Evolutionary conservation across 2,113 vertebrate genomes (phyloP).

Genomic region (Engraulis encrasicolus): DNA sequence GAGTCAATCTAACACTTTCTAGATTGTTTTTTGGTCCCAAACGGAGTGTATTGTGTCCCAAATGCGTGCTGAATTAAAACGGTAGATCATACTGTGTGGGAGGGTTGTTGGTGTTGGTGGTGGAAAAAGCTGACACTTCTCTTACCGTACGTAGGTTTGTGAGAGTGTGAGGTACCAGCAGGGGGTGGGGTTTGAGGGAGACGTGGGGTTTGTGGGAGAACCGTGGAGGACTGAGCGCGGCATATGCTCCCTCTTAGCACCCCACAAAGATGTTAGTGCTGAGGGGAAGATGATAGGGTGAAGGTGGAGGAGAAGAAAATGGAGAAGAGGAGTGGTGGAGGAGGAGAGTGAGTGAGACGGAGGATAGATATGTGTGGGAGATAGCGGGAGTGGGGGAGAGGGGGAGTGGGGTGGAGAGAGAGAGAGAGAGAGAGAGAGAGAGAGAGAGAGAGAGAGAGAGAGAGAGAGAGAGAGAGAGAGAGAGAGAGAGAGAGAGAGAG

Average conservation of each 20-base stretch:
- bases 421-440: too few species aligned
- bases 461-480: too few species aligned
- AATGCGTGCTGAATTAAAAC: too few species aligned
- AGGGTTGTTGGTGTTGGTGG: too few species aligned
- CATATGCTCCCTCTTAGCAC: background rate
- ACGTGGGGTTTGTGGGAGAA: background rate
- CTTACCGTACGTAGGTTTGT: slow-evolving; percentile 62
- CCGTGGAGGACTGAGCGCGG: background rate
- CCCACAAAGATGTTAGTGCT: background rate
- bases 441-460: slow-evolving; percentile 39
- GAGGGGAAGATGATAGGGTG: slow-evolving; percentile 15
- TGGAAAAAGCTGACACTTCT: slow-evolving; percentile 61
- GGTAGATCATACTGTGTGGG: too few species aligned
- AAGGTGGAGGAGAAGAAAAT: background rate
- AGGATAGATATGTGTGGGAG: background rate
- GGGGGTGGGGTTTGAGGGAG: background rate
- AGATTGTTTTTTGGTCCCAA: too few species aligned
- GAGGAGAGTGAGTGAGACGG: background rate
- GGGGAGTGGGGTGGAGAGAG: background rate
- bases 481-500: too few species aligned
- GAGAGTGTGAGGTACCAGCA: background rate
- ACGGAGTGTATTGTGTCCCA: too few species aligned
- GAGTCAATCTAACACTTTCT: too few species aligned
- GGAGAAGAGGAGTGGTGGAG: background rate
- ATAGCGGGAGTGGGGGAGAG: background rate